Base-by-base conservation (phyloP, 2,113 vertebrate species). In the Varanus komodoensis region DNA sequence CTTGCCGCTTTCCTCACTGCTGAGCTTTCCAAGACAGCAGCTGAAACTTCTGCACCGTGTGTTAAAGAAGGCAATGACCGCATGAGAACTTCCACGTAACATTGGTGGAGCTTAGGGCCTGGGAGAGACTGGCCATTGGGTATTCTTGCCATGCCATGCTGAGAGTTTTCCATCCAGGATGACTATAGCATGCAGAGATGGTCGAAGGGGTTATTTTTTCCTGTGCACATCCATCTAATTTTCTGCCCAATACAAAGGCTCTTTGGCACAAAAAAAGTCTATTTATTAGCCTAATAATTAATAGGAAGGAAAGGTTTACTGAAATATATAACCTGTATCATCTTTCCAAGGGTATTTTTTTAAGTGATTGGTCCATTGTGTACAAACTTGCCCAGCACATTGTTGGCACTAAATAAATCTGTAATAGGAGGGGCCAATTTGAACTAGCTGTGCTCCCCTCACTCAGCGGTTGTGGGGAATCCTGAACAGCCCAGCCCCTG, bases 201-300 rank as follows among this genome's bases (percentile, higher is more conserved):
- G 21, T 19, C 2, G 27, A 29, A 44, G 38, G 2, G 38, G 38
- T 3, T 71, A 48, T 50, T 69, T 34, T 71, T 23, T 83, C 5
- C 54, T 79, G 21, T 75, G 23, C n/a, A 73, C 78, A 34, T 12
- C 8, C 67, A 12, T 21, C 4, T 21, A 9, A 69, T 78, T 68
- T 54, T 68, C n/a, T 69, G 61, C 61, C 27, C 57, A 84, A 38
- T 25, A 11, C 19, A 50, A 87, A 57, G 32, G 29, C 15, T 86
- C 27, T 34, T 82, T 38, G 64, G 54, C 29, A 52, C 64, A 64
- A 0, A 27, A 25, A 80, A 44, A 27, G 23, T 50, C 3, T 79
- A 48, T 79, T 82, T 85, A 32, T 91, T 80, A 15, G 48, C 52
- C 87, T 38, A 44, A 74, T 69, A 84, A 79, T 68, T 23, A 87